These are phyloP conservation scores for Pelodiscus sinensis DNA, from an alignment of 2,113 vertebrate genomes.

Conservation along the genomic window DNA sequence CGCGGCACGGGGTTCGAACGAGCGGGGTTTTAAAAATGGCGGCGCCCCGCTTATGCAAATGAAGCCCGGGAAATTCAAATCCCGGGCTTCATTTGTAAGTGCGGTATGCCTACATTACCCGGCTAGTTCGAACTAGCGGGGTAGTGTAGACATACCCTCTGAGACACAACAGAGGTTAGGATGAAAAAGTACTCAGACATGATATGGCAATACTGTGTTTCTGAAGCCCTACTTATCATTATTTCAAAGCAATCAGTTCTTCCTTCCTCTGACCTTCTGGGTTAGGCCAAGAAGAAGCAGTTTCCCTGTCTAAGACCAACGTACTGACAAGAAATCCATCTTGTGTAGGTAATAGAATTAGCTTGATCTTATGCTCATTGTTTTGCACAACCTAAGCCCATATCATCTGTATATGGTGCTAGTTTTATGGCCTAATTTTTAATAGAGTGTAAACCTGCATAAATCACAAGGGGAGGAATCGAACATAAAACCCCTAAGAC, in stretches of 20 bases:
- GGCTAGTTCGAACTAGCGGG: too few relatives aligned
- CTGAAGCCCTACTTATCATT: not conserved
- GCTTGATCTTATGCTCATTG: constrained; percentile 24
- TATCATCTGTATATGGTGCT: constrained; percentile 49
- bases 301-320: constrained; percentile 1
- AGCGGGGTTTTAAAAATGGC: too few relatives aligned
- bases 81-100: too few relatives aligned
- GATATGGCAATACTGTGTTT: not conserved
- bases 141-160: too few relatives aligned
- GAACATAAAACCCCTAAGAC: constrained; percentile 43
- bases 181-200: not conserved
- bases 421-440: constrained; percentile 62
- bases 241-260: not conserved
- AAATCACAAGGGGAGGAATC: constrained; percentile 27
- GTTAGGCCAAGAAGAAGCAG: not conserved
- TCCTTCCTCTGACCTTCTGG: not conserved
- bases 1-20: too few relatives aligned
- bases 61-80: too few relatives aligned
- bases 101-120: too few relatives aligned
- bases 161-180: not conserved
- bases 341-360: constrained; percentile 65
- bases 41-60: too few relatives aligned
- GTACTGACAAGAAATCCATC: constrained; percentile 58
- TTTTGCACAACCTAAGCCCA: constrained; percentile 3
- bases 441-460: constrained; percentile 58